Conservation (phyloP, 2,888 invertebrate genomes). For the Capitulum mitella region DNA sequence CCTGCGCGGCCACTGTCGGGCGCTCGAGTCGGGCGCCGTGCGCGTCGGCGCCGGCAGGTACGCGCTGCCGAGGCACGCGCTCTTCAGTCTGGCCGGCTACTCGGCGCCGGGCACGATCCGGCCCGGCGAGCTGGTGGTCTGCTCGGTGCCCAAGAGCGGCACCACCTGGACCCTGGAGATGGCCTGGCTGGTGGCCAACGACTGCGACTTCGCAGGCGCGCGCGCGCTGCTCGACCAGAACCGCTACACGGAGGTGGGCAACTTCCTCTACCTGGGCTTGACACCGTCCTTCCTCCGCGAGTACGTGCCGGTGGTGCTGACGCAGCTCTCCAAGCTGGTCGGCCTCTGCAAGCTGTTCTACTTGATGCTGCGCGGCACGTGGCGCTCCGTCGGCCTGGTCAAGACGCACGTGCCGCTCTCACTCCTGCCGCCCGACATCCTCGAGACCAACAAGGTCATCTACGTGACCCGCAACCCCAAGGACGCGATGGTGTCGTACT, state of each 20-base stretch:
- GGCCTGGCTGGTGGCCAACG: conserved; percentile 19
- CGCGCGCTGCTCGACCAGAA: conserved; percentile 7
- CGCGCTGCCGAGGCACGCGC: neutral
- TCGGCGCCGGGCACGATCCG: neutral
- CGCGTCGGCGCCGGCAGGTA: neutral
- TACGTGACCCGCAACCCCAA: conserved; percentile 21
- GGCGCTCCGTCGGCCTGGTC: neutral
- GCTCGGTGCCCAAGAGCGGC: conserved; percentile 31
- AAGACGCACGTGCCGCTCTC: conserved; percentile 21
- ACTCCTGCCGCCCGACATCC: conserved; percentile 12
- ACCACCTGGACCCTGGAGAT: conserved; percentile 21
- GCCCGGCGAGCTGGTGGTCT: conserved; percentile 32
- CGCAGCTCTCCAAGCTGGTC: neutral
- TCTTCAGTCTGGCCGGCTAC: neutral
- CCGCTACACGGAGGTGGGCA: conserved; percentile 18
- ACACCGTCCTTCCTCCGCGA: conserved; percentile 4
- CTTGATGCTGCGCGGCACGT: neutral
- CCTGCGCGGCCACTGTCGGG: neutral
- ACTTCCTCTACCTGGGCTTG: neutral
- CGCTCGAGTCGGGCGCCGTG: neutral
- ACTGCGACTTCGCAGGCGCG: conserved; percentile 20
- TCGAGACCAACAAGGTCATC: conserved; percentile 21
- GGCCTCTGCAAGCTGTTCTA: neutral
- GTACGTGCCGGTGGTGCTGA: conserved; percentile 6
- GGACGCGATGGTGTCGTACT: conserved; percentile 20